phyloP scores from a whole-genome alignment of 2,797 vertebrate genomes.

The Forpus xanthops region DNA sequence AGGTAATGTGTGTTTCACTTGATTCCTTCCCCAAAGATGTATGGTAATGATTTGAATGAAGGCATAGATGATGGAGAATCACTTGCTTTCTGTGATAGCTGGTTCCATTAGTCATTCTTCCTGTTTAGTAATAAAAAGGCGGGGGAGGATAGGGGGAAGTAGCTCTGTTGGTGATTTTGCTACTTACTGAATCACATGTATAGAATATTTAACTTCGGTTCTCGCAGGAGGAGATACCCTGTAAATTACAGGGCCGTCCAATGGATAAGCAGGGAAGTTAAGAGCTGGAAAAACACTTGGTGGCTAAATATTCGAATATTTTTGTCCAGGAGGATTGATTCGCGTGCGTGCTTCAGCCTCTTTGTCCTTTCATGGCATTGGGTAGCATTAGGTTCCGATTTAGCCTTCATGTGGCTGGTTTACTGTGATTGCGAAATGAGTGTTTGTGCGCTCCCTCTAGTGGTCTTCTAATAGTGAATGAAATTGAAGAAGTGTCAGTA shows the following conservation, averaged over 20 bases:
- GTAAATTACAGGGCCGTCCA: background rate
- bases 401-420: background rate
- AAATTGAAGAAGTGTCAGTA: background rate
- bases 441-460: conserved; percentile 8
- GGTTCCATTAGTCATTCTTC: background rate
- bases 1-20: background rate
- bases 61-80: background rate
- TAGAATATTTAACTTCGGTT: background rate
- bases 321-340: background rate
- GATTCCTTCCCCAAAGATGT: background rate
- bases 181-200: background rate
- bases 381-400: background rate
- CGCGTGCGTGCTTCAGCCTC: background rate
- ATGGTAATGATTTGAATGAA: background rate
- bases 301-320: background rate
- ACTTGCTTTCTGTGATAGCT: background rate
- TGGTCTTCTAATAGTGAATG: background rate
- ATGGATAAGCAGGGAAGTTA: background rate
- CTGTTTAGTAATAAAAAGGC: background rate
- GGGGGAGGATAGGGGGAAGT: background rate
- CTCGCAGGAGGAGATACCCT: background rate
- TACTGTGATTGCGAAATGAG: background rate
- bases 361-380: background rate
- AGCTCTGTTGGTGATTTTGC: background rate
- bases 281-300: background rate